Percentiles rank a stretch among this genome's conserved stretches.
Conservation (phyloP, 2,888 invertebrate genomes). For the Diplolepis rosae region DNA sequence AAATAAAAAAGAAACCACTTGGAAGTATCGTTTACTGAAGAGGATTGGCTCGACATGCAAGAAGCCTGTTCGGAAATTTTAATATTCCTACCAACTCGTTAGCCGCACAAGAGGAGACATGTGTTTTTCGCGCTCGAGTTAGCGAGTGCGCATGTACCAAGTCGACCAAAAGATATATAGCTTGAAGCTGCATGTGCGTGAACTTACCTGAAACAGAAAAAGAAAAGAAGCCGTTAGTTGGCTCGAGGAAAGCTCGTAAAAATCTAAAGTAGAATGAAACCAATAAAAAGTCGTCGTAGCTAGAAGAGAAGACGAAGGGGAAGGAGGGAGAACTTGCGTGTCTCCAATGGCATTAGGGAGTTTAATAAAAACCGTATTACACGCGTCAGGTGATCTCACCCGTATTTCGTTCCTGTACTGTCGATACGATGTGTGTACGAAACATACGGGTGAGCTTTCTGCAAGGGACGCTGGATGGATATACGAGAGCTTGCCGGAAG, state of each 20-base stretch:
- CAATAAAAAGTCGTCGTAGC: neutral
- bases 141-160: conserved; percentile 28
- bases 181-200: conserved; percentile 19
- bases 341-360: conserved; percentile 46
- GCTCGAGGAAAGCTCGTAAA: conserved; percentile 22
- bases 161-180: conserved; percentile 25
- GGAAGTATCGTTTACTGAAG: conserved; percentile 19
- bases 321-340: conserved; percentile 1
- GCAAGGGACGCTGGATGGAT: conserved; percentile 13
- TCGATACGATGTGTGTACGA: conserved; percentile 50
- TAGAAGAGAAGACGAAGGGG: neutral
- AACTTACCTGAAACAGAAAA: conserved; percentile 31
- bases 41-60: conserved; percentile 26
- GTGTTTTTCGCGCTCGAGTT: conserved; percentile 30
- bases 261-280: conserved; percentile 2
- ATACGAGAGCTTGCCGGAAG: conserved; percentile 28
- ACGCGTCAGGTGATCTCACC: conserved; percentile 67
- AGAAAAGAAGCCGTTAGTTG: conserved; percentile 18
- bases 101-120: conserved; percentile 28
- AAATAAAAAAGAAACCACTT: conserved; percentile 10
- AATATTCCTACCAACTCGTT: conserved; percentile 31
- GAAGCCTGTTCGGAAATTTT: conserved; percentile 28
- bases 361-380: conserved; percentile 70
- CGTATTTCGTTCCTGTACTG: conserved; percentile 54
- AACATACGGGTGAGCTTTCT: conserved; percentile 38